Evolutionary conservation across 2,888 invertebrate species (phyloP), one percentile per base, ranked within the genome.

Genomic region (Taphrorychus bicolor): DNA sequence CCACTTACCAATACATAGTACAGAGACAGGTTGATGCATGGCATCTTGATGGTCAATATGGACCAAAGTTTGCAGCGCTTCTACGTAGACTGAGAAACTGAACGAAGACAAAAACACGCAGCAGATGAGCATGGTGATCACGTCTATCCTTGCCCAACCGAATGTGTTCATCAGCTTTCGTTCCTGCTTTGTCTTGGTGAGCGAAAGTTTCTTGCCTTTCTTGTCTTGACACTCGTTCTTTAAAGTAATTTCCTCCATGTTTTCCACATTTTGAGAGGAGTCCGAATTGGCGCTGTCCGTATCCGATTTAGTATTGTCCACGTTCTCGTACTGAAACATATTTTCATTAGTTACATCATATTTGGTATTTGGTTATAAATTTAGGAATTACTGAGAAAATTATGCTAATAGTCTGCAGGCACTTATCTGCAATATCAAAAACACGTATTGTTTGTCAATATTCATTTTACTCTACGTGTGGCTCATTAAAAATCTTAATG

Each of bases 121-220:
- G 57, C 92, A 91, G 2, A 92, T 89, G 48, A 95, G 83, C 84
- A 93, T 89, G 45, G 92, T 91, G 5, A 95, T 85, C n/a, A 95
- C 91, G 76, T 95, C 94, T 58, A 95, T 91, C 71, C 95, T 87
- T 2, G 94, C 92, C 95, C 95, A 95, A 5, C 95, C 95, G 76
- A 96, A 96, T 0, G 95, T 96, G 80, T 95, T 95, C 69, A 91
- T 89, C 65, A 95, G 84, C 71, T 85, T 85, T 40, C 84, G 83
- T 73, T 91, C 92, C 3, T 81, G 66, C 18, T 59, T 70, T 14
- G 52, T 66, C 22, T 49, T 14, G 2, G 21, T 4, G 22, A 48
- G 59, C 14, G 19, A 7, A 24, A 53, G 19, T 45, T 65, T 60
- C 23, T 65, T 51, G 32, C 14, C 22, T 54, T 68, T 61, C 16